phyloP scores from a whole-genome alignment of 1,140 invertebrate species.

The Cylas formicarius region DNA sequence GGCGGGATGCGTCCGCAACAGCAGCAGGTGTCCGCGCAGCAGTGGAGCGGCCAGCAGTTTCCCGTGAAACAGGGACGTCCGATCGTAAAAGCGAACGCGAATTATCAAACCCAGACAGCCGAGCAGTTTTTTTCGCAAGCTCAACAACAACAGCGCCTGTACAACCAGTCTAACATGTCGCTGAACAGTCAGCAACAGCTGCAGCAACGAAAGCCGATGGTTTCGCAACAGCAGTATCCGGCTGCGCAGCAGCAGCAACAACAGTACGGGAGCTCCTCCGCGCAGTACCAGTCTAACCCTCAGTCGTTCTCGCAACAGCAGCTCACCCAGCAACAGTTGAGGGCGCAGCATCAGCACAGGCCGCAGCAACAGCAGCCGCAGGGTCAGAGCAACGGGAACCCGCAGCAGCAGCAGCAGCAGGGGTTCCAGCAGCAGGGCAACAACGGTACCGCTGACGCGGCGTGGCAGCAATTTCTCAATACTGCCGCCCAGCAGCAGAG shows the following conservation, averaged over 20 bases:
- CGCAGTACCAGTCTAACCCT: constrained; percentile 18
- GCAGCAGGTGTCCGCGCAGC: constrained; percentile 26
- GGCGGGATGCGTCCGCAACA: constrained; percentile 39
- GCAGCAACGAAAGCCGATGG: constrained; percentile 28
- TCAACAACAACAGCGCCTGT: constrained; percentile 39
- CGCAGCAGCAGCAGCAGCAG: constrained; percentile 22
- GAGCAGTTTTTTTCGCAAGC: constrained; percentile 38
- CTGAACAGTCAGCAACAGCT: constrained; percentile 25
- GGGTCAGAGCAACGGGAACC: constrained; percentile 19
- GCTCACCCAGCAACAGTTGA: constrained; percentile 35
- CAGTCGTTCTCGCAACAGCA: constrained; percentile 23
- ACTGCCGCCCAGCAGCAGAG: constrained; percentile 14
- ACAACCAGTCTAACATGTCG: constrained; percentile 36
- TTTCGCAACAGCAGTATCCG: constrained; percentile 12
- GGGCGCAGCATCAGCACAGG: constrained; percentile 37
- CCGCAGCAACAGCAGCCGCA: constrained; percentile 16
- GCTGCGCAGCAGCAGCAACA: constrained; percentile 21
- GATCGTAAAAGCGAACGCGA: constrained; percentile 48
- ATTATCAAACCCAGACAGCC: constrained; percentile 26
- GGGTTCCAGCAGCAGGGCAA: constrained; percentile 28
- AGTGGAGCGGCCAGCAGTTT: constrained; percentile 28
- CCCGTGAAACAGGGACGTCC: constrained; percentile 43
- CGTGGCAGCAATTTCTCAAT: constrained; percentile 33
- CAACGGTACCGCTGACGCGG: constrained; percentile 7
- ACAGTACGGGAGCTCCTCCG: constrained; percentile 20